Evolutionary conservation across 2,888 invertebrate genomes (phyloP).

Genomic region (Oconnorella tubifera): DNA sequence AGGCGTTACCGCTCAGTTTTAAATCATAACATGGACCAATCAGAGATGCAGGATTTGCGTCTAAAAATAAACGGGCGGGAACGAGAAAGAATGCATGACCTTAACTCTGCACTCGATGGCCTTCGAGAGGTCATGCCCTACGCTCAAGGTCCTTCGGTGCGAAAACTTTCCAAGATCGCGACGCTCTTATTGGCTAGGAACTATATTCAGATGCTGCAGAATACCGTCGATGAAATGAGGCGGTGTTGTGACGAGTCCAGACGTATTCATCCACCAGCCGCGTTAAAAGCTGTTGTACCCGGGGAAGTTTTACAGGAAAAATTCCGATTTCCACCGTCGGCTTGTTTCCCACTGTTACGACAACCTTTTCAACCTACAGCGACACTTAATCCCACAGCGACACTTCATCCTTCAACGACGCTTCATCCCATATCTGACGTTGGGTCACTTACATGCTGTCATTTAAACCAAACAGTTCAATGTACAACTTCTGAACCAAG

Average conservation of each 20-base stretch:
- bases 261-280: too few species aligned
- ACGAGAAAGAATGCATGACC: slow-evolving; percentile 58
- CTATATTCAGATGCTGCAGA: slow-evolving; percentile 53
- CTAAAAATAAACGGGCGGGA: slow-evolving; percentile 58
- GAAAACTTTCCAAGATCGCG: slow-evolving; percentile 54
- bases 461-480: too few species aligned
- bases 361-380: too few species aligned
- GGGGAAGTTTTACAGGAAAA: neutral
- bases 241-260: neutral
- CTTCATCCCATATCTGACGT: too few species aligned
- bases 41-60: slow-evolving; percentile 47
- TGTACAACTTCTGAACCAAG: too few species aligned
- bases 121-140: slow-evolving; percentile 56
- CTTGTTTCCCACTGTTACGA: neutral
- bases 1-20: too few species aligned
- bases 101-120: slow-evolving; percentile 57
- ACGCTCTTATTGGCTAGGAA: slow-evolving; percentile 53
- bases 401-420: too few species aligned
- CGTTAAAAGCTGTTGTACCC: neutral
- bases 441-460: too few species aligned
- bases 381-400: too few species aligned
- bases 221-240: slow-evolving; percentile 54
- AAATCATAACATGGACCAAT: too few species aligned
- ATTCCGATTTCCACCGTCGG: neutral
- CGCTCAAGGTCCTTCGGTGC: slow-evolving; percentile 52